Percentiles rank a stretch among this genome's conserved stretches.
These are phyloP conservation scores for Schizopygopsis pylzovi DNA, from an alignment of 2,797 vertebrate genomes.

Conservation along the genomic window DNA sequence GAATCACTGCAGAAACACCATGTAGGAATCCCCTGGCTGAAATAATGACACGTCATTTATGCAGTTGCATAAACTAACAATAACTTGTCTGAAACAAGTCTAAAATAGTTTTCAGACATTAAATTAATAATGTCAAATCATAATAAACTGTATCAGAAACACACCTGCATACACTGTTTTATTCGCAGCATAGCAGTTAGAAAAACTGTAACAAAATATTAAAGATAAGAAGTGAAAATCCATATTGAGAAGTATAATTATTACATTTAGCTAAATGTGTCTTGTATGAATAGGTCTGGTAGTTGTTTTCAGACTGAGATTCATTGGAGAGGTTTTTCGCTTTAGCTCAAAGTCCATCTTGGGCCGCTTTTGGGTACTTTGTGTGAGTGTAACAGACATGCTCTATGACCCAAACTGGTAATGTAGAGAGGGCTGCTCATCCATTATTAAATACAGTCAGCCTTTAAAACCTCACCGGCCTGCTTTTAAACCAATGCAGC, in stretches of 20 bases:
- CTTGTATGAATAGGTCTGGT: background rate
- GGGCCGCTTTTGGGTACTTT: conserved; percentile 1
- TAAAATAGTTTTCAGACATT: background rate
- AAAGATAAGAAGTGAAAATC: background rate
- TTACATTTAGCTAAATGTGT: background rate
- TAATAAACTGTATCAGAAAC: conserved; percentile 2
- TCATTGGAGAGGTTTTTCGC: background rate
- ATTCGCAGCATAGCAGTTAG: background rate
- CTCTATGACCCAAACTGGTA: conserved; percentile 3
- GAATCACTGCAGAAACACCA: background rate
- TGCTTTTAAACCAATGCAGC: conserved; percentile 37
- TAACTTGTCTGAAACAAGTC: background rate
- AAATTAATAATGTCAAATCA: background rate
- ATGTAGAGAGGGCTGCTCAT: conserved; percentile 21
- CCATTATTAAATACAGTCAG: conserved; percentile 24
- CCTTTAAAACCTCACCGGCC: conserved; percentile 4
- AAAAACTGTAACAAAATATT: background rate
- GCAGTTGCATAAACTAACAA: background rate
- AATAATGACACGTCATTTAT: background rate
- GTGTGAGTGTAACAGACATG: background rate
- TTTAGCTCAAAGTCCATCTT: conserved; percentile 26
- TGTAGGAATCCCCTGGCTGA: background rate
- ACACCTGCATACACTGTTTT: background rate
- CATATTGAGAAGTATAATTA: background rate
- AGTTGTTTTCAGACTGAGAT: background rate